Percentiles rank a stretch among this genome's conserved stretches.
Evolutionary conservation across 2,113 vertebrate genomes (phyloP).

Genomic region (Equus przewalskii): DNA sequence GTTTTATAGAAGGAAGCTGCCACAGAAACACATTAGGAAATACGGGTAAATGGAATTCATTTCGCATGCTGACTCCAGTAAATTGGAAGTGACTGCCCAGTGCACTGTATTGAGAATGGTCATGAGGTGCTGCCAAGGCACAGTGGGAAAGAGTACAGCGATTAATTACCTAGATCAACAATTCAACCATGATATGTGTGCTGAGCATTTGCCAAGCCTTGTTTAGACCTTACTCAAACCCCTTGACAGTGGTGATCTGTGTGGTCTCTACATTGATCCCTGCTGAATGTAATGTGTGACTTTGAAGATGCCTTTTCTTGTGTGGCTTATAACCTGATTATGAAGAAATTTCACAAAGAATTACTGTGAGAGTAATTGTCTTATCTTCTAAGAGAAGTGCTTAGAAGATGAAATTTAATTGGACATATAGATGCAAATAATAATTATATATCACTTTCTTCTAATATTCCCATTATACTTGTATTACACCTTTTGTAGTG

Average conservation of each 20-base stretch:
- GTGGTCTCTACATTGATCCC: neutral
- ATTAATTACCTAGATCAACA: neutral
- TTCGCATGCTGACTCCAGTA: neutral
- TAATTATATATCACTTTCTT: neutral
- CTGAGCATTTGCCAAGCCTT: neutral
- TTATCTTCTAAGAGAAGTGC: neutral
- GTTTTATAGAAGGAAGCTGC: neutral
- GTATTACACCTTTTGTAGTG: neutral
- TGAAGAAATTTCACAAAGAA: neutral
- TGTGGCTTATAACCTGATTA: neutral
- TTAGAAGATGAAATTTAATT: neutral
- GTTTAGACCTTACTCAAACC: neutral
- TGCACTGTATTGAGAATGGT: neutral
- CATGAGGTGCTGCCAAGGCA: neutral
- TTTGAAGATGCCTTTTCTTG: neutral
- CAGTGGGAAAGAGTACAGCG: neutral
- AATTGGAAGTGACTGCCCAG: neutral
- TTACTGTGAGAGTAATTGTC: neutral
- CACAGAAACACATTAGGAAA: conserved; percentile 45
- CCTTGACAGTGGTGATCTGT: neutral
- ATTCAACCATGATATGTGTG: neutral
- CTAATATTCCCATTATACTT: neutral
- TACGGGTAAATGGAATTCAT: neutral
- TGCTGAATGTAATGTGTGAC: neutral
- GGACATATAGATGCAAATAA: neutral